Percentiles rank a stretch among this genome's conserved stretches.
phyloP scores from a whole-genome alignment of 2,797 vertebrate genomes.

The Aeoliscus strigatus region DNA sequence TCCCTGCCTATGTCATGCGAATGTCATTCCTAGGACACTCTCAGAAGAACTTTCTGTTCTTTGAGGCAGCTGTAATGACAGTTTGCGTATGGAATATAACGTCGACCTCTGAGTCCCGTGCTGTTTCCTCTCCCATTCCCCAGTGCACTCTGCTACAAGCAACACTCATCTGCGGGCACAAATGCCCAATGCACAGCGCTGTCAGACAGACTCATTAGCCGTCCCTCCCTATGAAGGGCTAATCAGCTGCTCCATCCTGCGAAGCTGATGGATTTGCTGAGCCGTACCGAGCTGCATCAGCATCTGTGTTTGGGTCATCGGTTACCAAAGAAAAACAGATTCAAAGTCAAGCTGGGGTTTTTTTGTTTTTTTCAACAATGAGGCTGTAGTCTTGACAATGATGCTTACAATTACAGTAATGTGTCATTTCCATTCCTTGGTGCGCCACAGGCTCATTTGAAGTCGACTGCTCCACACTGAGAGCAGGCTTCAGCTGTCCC shows the following conservation, averaged over 20 bases:
- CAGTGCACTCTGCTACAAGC: background rate
- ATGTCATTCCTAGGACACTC: too few species aligned
- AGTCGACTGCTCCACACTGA: background rate
- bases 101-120: too few species aligned
- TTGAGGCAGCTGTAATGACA: too few species aligned
- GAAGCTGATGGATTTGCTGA: conserved; percentile 8
- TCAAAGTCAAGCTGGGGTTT: background rate
- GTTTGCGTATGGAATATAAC: too few species aligned
- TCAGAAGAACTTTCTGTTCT: too few species aligned
- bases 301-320: conserved; percentile 1
- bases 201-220: conserved; percentile 2
- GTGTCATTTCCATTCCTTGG: background rate
- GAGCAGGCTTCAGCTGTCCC: background rate
- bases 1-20: too few species aligned
- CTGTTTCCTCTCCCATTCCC: too few species aligned
- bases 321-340: background rate
- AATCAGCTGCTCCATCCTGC: conserved; percentile 7
- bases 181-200: background rate
- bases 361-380: background rate
- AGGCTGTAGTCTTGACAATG: background rate
- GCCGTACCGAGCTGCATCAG: conserved; percentile 2
- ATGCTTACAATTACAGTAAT: background rate
- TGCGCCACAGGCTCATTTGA: background rate
- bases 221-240: conserved; percentile 7
- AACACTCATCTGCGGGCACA: background rate